A percentile compares a stretch with the other conserved stretches of the same genome.
phyloP scores from a whole-genome alignment of 53 echinoderm and acorn worm genomes.

The Temnopleurus reevesii region DNA sequence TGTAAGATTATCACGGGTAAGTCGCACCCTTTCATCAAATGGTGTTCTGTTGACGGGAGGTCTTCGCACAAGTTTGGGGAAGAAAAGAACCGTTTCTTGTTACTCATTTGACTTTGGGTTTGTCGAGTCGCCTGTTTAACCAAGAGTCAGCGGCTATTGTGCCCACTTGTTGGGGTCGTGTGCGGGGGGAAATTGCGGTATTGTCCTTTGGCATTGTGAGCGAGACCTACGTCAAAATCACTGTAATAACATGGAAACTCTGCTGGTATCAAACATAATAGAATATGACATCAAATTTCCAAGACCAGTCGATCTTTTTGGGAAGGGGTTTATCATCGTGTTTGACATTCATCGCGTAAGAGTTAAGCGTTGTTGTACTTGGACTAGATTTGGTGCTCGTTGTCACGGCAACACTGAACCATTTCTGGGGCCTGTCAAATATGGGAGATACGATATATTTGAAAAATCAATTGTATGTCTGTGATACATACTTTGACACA shows the following conservation, averaged over 20 bases:
- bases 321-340: not conserved
- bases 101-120: conserved; percentile 45
- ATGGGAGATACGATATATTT: no score
- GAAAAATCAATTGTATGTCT: no score
- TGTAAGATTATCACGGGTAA: not conserved
- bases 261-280: not conserved
- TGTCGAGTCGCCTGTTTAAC: conserved; percentile 23
- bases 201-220: not conserved
- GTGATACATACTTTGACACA: no score
- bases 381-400: not conserved
- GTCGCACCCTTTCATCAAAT: conserved; percentile 23
- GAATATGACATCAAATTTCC: not conserved
- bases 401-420: conserved; percentile 23
- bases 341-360: not conserved
- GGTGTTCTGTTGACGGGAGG: not conserved
- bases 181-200: not conserved
- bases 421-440: no score
- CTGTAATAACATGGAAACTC: conserved; percentile 33
- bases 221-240: conserved; percentile 10
- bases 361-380: not conserved
- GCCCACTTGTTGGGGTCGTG: not conserved
- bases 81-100: conserved; percentile 26
- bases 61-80: conserved; percentile 2
- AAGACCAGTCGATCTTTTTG: not conserved
- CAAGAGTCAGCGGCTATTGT: not conserved